Base-by-base conservation (phyloP, 1,140 invertebrate genomes). In the Akabosia matsudoensis region DNA sequence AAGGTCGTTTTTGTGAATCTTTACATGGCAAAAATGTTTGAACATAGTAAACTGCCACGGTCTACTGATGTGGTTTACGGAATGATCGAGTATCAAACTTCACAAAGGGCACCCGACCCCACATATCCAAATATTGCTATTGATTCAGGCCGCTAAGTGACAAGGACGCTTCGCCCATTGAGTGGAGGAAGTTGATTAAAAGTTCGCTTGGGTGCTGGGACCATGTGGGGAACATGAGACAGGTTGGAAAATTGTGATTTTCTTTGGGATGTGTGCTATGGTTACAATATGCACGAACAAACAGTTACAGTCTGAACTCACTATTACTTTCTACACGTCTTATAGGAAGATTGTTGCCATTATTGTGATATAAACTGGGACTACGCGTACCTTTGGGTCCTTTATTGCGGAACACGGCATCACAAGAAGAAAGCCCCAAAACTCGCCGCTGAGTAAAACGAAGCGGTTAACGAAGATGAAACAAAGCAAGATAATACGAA, bases 1-100 rank as follows among this genome's bases (percentile, higher is more conserved):
- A 10, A 70, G 31, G 28, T 4, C 26, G 28, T 10, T 10, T 30
- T 70, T 30, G 33, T 13, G 28, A 34, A 34, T 70, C 67, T 30
- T 70, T 30, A 70, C 67, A 51, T 3, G 31, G n/a, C 33, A 72
- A 51, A 72, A 72, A 34, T 72, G 33, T 72, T 72, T 37, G 30
- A 72, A 72, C 70, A 34, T 72, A 34, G 70, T 28, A 72, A 72
- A 33, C 45, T 28, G 70, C 70, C 34, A 72, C 70, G 70, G 70
- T 72, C 70, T 28, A 45, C 18, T 72, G 70, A 72, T 37, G 33
- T 72, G 70, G 33, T 72, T 72, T 72, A 72, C 70, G 34, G 37
- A 37, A 72, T 72, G 34, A 72, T 72, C 4, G 45, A 72, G 70
- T 72, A 72, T 72, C 70, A 45, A 72, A 72, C 33, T 72, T 72